Conservation (phyloP, 2,113 vertebrate species). For the Copsychus sechellarum region DNA sequence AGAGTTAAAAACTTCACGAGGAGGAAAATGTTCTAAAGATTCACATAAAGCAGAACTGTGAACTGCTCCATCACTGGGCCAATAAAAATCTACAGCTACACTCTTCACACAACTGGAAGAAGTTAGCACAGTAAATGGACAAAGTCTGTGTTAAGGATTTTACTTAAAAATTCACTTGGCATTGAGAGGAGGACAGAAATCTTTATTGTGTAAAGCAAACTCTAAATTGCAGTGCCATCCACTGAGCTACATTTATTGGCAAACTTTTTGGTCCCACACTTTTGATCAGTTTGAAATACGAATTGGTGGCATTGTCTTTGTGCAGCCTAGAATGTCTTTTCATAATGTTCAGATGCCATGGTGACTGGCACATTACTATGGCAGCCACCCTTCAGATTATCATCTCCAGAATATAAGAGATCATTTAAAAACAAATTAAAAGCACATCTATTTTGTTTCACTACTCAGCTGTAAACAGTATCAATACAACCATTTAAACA, state of each 20-base stretch:
- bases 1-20: background rate
- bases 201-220: constrained; percentile 24
- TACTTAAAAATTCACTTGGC: background rate
- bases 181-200: background rate
- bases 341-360: constrained; percentile 30
- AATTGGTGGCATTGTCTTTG: constrained; percentile 48
- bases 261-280: constrained; percentile 51
- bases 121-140: background rate
- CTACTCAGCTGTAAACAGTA: constrained; percentile 43
- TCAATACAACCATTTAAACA: background rate
- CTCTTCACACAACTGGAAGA: background rate
- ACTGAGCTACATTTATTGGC: constrained; percentile 60
- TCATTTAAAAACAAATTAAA: constrained; percentile 44
- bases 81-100: background rate
- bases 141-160: background rate
- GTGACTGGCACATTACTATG: constrained; percentile 51
- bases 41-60: background rate
- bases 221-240: constrained; percentile 41
- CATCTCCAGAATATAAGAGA: constrained; percentile 23
- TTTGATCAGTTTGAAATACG: constrained; percentile 60
- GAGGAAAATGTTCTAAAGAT: background rate
- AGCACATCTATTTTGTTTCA: constrained; percentile 2
- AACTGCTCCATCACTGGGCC: background rate
- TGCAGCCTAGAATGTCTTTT: constrained; percentile 41
- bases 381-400: constrained; percentile 42